A percentile compares a stretch with the other conserved stretches of the same genome.
phyloP scores from a whole-genome alignment of 1,140 invertebrate genomes.

The Drosophila albomicans region DNA sequence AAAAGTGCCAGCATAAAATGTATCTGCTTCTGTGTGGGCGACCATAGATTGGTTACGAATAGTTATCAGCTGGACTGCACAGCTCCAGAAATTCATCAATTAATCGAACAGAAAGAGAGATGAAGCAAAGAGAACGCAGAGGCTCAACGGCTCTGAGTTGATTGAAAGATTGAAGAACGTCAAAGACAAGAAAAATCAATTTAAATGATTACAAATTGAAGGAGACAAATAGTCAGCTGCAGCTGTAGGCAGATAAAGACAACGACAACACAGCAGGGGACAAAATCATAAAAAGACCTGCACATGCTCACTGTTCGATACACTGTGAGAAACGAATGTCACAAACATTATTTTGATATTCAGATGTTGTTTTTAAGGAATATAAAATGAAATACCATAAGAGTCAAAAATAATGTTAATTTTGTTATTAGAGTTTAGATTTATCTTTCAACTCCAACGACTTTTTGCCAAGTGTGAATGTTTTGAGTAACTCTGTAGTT shows the following conservation, averaged over 20 bases:
- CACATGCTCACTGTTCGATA: conserved; percentile 35
- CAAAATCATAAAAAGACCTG: conserved; percentile 47
- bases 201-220: conserved; percentile 83
- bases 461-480: too few species aligned
- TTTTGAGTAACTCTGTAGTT: neutral
- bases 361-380: neutral
- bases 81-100: conserved; percentile 72
- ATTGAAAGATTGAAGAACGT: conserved; percentile 52
- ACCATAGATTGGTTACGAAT: conserved; percentile 57
- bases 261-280: conserved; percentile 38
- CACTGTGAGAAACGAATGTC: conserved; percentile 20
- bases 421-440: too few species aligned
- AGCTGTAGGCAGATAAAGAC: conserved; percentile 46
- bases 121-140: neutral
- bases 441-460: too few species aligned
- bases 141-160: conserved; percentile 36
- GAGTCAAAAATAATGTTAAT: too few species aligned
- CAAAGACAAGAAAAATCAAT: conserved; percentile 82
- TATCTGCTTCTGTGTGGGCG: conserved; percentile 19
- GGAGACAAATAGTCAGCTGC: conserved; percentile 73
- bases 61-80: conserved; percentile 52
- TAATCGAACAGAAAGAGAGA: conserved; percentile 47
- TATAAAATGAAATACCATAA: too few species aligned
- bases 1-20: conserved; percentile 38
- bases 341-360: neutral